These are phyloP conservation scores for Desmophyllum pertusum DNA, from an alignment of 92 coral and sea anemone genomes.

Conservation along the genomic window DNA sequence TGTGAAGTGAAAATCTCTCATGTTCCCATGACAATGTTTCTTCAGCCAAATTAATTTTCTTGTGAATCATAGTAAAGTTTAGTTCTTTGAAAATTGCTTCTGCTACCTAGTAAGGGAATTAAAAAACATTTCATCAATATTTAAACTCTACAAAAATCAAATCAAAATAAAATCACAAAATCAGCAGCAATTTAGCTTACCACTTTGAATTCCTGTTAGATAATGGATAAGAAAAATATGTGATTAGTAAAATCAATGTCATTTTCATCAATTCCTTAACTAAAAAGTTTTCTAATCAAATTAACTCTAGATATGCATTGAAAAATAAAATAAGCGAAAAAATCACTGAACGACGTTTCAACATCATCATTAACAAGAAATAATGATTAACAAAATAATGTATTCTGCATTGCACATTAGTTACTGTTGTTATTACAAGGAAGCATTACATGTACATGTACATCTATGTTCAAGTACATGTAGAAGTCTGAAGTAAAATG, in stretches of 20 bases:
- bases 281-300: too few relatives aligned
- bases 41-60: conserved; percentile 93
- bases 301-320: too few relatives aligned
- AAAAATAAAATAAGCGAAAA: too few relatives aligned
- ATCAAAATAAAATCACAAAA: neutral
- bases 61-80: conserved; percentile 87
- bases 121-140: neutral
- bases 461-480: too few relatives aligned
- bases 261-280: too few relatives aligned
- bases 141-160: neutral
- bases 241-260: neutral
- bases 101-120: conserved; percentile 62
- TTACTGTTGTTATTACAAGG: too few relatives aligned
- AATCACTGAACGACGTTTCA: neutral
- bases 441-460: too few relatives aligned
- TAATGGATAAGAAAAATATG: neutral
- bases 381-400: too few relatives aligned
- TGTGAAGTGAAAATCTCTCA: conserved; percentile 91
- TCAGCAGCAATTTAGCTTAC: conserved; percentile 36
- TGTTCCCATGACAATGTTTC: conserved; percentile 96
- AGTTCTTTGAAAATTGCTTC: conserved; percentile 78
- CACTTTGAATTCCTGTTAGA: conserved; percentile 69
- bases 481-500: too few relatives aligned
- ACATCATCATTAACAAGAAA: neutral
- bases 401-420: too few relatives aligned